These are phyloP conservation scores for Mimumesa dahlbomi DNA, from an alignment of 2,888 invertebrate genomes.

Conservation along the genomic window DNA sequence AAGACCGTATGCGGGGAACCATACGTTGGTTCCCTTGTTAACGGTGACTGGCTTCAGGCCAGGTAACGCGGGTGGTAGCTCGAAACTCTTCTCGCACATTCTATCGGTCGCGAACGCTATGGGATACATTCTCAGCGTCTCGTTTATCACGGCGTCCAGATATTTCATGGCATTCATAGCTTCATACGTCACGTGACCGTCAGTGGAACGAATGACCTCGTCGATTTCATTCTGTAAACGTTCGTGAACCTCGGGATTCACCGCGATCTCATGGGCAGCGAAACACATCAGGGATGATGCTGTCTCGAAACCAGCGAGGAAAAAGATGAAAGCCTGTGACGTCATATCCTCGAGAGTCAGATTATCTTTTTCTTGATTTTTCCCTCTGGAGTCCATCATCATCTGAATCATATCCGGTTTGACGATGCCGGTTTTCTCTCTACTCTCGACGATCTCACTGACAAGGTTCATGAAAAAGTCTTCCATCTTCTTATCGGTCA, in stretches of 20 bases:
- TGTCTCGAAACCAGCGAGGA: constrained; percentile 71
- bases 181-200: constrained; percentile 78
- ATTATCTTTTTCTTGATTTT: constrained; percentile 28
- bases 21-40: constrained; percentile 68
- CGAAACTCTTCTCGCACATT: constrained; percentile 68
- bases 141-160: constrained; percentile 81
- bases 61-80: constrained; percentile 68
- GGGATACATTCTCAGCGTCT: constrained; percentile 70
- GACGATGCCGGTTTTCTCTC: constrained; percentile 62
- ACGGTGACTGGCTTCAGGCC: constrained; percentile 66
- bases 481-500: constrained; percentile 25
- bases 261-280: constrained; percentile 62
- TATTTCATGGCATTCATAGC: constrained; percentile 81
- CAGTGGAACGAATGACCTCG: constrained; percentile 35
- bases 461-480: constrained; percentile 60
- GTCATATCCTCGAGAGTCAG: constrained; percentile 76
- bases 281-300: constrained; percentile 66
- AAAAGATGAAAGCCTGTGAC: constrained; percentile 79
- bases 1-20: constrained; percentile 70
- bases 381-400: constrained; percentile 79
- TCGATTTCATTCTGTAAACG: constrained; percentile 77
- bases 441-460: constrained; percentile 47
- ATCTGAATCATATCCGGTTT: constrained; percentile 83
- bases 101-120: constrained; percentile 67
- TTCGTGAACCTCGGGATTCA: constrained; percentile 80